Evolutionary conservation across 2,888 invertebrate genomes (phyloP), one percentile per base, ranked within the genome.

Genomic region (Cephus pulcher): DNA sequence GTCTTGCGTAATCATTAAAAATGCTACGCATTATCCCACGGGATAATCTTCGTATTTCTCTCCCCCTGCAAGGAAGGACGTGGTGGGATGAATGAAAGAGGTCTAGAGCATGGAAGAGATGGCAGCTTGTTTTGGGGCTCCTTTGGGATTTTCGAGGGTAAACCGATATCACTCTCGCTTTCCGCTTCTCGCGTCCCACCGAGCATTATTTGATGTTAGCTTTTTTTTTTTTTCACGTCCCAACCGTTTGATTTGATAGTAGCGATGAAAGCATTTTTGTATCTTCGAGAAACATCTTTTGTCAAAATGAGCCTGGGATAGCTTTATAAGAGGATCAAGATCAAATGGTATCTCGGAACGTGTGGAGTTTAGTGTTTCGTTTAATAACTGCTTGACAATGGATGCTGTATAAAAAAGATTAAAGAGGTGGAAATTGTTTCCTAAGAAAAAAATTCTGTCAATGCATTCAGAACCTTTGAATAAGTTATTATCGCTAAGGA

Each of bases 101-200:
- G 77, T 77, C 73, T 15, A 34, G 35, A 34, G 11, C 30, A 33
- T 34, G 34, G 33, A 74, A 34, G 34, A 74, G 74, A 74, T 30
- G 74, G 34, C 75, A 69, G 74, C 74, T 77, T 76, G 78, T 78
- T 75, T 76, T 56, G 71, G 70, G 71, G 35, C 34, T 78, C 71
- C 75, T 75, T 76, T 23, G 30, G 78, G 75, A 69, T 75, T 78
- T 77, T 37, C 23, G 33, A 35, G 75, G 75, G 75, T 78, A 75
- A 69, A 32, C 30, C 32, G 69, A 75, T 75, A 56, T 68, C 69
- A 30, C 40, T 37, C 75, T 75, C 70, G 33, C 71, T n/a, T 68
- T 35, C 11, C n/a, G 23, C 71, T 71, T 71, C 15, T 71, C 32
- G 33, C 32, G 71, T 11, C 32, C 30, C 71, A 71, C 71, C 12